Conservation (phyloP, 2,113 vertebrate genomes). For the Psittacula cyanocephala region DNA sequence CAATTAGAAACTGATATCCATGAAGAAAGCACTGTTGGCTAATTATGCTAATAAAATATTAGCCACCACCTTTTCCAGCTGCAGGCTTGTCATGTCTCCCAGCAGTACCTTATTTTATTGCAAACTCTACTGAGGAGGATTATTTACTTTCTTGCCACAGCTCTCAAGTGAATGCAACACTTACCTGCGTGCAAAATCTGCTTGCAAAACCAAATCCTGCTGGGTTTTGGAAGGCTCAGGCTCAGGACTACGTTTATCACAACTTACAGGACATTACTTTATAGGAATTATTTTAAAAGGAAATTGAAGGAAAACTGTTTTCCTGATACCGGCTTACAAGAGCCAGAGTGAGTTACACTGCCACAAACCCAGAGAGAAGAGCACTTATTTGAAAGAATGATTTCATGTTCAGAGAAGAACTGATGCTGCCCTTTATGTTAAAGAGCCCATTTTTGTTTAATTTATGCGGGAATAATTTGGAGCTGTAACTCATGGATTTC, state of each 20-base stretch:
- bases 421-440: neutral
- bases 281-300: neutral
- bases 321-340: neutral
- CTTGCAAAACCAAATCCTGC: neutral
- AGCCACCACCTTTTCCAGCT: neutral
- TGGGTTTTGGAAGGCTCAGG: neutral
- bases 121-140: neutral
- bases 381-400: neutral
- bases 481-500: neutral
- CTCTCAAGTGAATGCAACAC: neutral
- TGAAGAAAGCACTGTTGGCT: slow-evolving; percentile 21
- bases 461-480: neutral
- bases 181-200: neutral
- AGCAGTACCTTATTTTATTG: neutral
- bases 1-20: slow-evolving; percentile 47
- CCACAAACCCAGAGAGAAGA: neutral
- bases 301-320: neutral
- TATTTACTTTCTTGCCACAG: neutral
- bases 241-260: neutral
- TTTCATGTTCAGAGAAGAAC: neutral
- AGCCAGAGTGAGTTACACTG: neutral
- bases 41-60: slow-evolving; percentile 57
- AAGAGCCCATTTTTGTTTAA: neutral
- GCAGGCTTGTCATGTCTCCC: neutral
- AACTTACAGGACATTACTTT: neutral